Conservation (phyloP, 2,113 vertebrate species). For the Mustela nigripes region DNA sequence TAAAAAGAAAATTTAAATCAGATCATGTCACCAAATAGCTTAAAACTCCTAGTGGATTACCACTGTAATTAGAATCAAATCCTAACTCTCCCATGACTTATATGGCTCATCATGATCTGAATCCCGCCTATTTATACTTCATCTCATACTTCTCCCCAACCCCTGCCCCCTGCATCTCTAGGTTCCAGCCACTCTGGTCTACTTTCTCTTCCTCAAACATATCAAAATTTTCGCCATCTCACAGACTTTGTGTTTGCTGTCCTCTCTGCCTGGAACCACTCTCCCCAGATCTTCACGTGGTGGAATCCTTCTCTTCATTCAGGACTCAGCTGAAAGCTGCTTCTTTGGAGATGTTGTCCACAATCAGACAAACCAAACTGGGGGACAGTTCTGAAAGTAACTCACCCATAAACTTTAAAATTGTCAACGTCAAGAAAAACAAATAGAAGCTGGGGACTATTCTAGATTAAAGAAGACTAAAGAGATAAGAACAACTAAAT, state of each 20-base stretch:
- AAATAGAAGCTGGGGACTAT: background rate
- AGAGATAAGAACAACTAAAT: conserved; percentile 38
- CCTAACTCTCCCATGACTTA: background rate
- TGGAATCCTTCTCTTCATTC: conserved; percentile 13
- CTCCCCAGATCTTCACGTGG: background rate
- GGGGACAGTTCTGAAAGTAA: conserved; percentile 40
- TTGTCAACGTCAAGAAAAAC: conserved; percentile 9
- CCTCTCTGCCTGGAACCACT: conserved; percentile 34
- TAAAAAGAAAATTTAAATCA: conserved; percentile 47
- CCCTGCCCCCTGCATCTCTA: background rate
- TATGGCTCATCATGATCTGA: background rate
- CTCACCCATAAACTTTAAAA: conserved; percentile 40
- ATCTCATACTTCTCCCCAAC: background rate
- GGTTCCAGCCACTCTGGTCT: background rate
- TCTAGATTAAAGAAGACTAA: conserved; percentile 51
- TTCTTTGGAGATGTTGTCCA: background rate
- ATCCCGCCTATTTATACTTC: background rate
- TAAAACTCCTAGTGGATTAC: background rate
- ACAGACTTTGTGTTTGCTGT: conserved; percentile 8
- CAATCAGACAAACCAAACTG: conserved; percentile 34
- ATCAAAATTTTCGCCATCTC: background rate
- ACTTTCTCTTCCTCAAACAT: conserved; percentile 1
- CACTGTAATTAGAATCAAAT: conserved; percentile 40
- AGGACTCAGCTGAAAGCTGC: conserved; percentile 28
- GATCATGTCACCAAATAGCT: background rate